Evolutionary conservation across 2,113 vertebrate genomes (phyloP), one percentile per base, ranked within the genome.

Genomic region (Dryoscopus gambensis): DNA sequence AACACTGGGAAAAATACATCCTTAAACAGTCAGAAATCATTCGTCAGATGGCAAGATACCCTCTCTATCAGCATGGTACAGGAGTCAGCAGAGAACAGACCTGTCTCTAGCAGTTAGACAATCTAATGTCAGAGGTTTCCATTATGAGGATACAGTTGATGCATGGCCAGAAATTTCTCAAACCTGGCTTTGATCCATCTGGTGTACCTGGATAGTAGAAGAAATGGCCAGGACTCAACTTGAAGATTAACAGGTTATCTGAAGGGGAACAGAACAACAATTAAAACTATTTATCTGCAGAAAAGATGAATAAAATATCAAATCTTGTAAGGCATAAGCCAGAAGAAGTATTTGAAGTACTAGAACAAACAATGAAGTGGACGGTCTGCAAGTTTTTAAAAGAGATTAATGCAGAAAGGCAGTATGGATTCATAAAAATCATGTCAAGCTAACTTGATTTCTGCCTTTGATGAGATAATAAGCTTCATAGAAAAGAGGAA

Each of bases 391-490:
- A 92, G 73, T 80, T 91, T 80, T 93, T 64, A 47, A 63, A 55
- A 59, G 23, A 89, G 31, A 86, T 89, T 79, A 91, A 87, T 84
- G 57, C 59, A 86, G 79, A 55, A 84, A 95, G 60, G 39, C 18
- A 5, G 65, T 65, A 87, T 77, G 30, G 59, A 50, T 87, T 92
- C 73, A 87, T 92, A 93, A 90, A 97, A 95, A 91, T 81, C 91
- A 93, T 65, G 79, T 90, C 79, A 95, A 68, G 70, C 55, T 95
- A 94, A 90, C 81, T 95, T 95, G 92, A 59, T 95, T 96, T 93
- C 80, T 96, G 52, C 63, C 87, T 97, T 97, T 90, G 76, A 95
- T 93, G 93, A 95, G 83, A 97, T 94, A 96, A 96, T 95, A 96
- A 95, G 74, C 87, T 89, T 95, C 91, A 89, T 69, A 92, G 83